Evolutionary conservation across 2,113 vertebrate genomes (phyloP), one percentile per base, ranked within the genome.

Genomic region (Aphelocoma coerulescens): DNA sequence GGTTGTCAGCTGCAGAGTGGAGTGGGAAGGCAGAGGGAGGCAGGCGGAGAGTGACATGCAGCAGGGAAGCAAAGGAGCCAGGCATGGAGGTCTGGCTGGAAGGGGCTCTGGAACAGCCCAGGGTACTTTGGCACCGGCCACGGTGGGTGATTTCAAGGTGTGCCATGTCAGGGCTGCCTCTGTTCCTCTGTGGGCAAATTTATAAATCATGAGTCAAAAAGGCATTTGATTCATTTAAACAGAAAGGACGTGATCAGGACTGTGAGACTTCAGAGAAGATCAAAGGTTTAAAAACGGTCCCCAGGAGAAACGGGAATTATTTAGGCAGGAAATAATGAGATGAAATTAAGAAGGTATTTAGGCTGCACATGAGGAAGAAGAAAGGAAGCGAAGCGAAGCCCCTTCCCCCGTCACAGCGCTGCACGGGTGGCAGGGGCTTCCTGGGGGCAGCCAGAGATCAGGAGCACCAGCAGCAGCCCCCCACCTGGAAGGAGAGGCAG

Each of bases 241-340:
- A 89, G 92, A 92, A 89, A 93, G 86, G 88, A 93, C 2, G 79
- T 44, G 73, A 93, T 86, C 75, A 75, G 88, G 95, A 94, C 69
- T 65, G 63, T 14, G 69, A 93, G 93, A 82, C 93, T 81, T 96
- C 95, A 89, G 93, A 94, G 86, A 88, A 96, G 96, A 97, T 96
- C 96, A 97, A 96, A 96, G 96, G 92, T 92, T 97, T 96, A 87
- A 96, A 95, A 24, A 69, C 0, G 1, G 69, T 85, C 37, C 96
- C 76, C 89, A 54, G 91, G 86, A 94, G 93, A 71, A 91, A 94
- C 0, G 0, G 69, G 92, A 97, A 93, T 94, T 94, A 97, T 95
- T 97, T 91, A 93, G 95, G 83, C 93, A 95, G 57, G 83, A 87
- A 95, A 93, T 94, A 96, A 96, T 85, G 95, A 97, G 96, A 91